A percentile compares a stretch with the other conserved stretches of the same genome.
Conservation (phyloP, 2,888 invertebrate species). For the Lasioglossum vierecki region DNA sequence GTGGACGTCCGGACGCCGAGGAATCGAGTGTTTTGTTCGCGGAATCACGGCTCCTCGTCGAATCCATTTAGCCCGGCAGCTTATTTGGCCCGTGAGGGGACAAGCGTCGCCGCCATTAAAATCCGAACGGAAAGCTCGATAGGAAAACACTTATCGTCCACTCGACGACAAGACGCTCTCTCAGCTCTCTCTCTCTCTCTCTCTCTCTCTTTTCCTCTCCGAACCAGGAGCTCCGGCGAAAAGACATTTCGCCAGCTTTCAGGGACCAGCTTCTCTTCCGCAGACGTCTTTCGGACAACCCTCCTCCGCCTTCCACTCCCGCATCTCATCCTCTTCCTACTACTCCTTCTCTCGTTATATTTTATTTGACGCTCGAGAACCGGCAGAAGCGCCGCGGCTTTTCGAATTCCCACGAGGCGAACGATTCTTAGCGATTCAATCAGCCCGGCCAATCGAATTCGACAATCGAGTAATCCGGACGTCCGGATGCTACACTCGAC, state of each 20-base stretch:
- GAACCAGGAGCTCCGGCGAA: conserved; percentile 8
- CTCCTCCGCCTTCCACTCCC: neutral
- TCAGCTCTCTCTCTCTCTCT: neutral
- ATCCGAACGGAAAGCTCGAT: conserved; percentile 45
- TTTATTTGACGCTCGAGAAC: conserved; percentile 62
- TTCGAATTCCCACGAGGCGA: conserved; percentile 48
- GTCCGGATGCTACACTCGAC: conserved; percentile 54
- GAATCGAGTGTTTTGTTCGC: conserved; percentile 1
- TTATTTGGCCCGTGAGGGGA: conserved; percentile 21
- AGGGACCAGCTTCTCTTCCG: conserved; percentile 6
- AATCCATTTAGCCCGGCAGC: conserved; percentile 23
- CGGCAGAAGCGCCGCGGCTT: conserved; percentile 46
- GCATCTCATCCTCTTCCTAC: neutral
- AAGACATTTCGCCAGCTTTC: conserved; percentile 34
- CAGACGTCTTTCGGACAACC: conserved; percentile 29
- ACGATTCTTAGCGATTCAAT: conserved; percentile 71
- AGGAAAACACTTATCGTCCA: conserved; percentile 60
- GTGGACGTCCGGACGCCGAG: neutral
- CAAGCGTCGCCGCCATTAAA: conserved; percentile 35
- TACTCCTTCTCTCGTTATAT: conserved; percentile 61
- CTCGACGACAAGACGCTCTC: conserved; percentile 42
- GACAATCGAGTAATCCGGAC: conserved; percentile 69
- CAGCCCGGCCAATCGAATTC: conserved; percentile 70
- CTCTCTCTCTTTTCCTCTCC: neutral
- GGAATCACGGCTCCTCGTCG: conserved; percentile 17